phyloP scores from a whole-genome alignment of 2,888 invertebrate genomes.

The Mechanitis messenoides region DNA sequence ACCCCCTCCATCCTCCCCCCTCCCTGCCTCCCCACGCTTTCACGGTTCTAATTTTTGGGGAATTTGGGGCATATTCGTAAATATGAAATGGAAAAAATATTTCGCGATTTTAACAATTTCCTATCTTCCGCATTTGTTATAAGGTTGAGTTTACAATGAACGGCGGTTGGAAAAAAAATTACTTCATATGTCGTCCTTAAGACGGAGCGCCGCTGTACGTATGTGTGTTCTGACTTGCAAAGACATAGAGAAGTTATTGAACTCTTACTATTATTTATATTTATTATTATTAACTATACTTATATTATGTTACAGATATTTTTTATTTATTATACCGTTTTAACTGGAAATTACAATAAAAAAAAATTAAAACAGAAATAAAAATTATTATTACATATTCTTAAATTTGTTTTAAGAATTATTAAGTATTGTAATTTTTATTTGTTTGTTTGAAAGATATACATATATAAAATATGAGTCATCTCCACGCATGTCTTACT shows the following conservation, averaged over 20 bases:
- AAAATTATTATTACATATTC: too few relatives aligned
- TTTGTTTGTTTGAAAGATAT: not conserved
- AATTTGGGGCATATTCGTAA: slow-evolving; percentile 79
- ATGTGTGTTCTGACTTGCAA: slow-evolving; percentile 64
- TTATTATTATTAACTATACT: slow-evolving; percentile 12
- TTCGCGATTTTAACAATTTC: slow-evolving; percentile 52
- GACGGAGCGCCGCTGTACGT: slow-evolving; percentile 74
- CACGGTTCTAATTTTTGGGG: slow-evolving; percentile 78
- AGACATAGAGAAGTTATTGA: slow-evolving; percentile 42
- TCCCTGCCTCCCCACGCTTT: slow-evolving; percentile 60
- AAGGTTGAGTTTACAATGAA: slow-evolving; percentile 45
- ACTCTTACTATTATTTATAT: slow-evolving; percentile 20
- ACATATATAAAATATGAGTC: slow-evolving; percentile 20
- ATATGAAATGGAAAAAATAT: slow-evolving; percentile 78
- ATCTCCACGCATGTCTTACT: slow-evolving; percentile 39
- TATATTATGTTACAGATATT: too few relatives aligned
- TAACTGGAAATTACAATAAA: too few relatives aligned
- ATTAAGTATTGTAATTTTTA: too few relatives aligned
- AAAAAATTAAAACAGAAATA: too few relatives aligned
- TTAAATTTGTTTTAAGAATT: too few relatives aligned
- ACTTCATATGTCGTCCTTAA: slow-evolving; percentile 78
- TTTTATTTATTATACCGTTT: too few relatives aligned
- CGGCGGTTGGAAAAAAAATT: slow-evolving; percentile 70
- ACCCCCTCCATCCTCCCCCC: slow-evolving; percentile 42
- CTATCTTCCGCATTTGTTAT: slow-evolving; percentile 37